Conservation (phyloP, 2,888 invertebrate genomes). For the Lordiphosa andalusiaca region DNA sequence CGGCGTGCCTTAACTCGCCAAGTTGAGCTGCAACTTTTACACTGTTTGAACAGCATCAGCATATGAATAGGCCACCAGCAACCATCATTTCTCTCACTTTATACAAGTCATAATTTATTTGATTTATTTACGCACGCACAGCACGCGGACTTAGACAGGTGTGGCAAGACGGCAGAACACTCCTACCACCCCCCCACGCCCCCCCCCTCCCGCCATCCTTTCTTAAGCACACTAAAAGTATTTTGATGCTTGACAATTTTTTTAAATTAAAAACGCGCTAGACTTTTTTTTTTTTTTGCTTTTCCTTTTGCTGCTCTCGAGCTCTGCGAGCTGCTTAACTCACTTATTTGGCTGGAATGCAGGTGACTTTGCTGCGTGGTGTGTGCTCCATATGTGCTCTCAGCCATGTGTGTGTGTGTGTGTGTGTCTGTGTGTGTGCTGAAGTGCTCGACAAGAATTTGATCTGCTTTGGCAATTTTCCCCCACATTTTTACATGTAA, state of each 20-base stretch:
- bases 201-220: too few species aligned
- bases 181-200: too few species aligned
- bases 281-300: conserved; percentile 1
- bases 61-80: conserved; percentile 54
- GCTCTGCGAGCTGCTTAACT: conserved; percentile 40
- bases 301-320: conserved; percentile 7
- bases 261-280: conserved; percentile 58
- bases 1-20: conserved; percentile 15
- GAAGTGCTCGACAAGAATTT: conserved; percentile 1
- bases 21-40: conserved; percentile 13
- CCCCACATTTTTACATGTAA: conserved; percentile 5
- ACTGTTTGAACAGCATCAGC: conserved; percentile 28
- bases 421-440: neutral
- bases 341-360: conserved; percentile 17
- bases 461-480: conserved; percentile 8
- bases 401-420: conserved; percentile 9
- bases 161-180: conserved; percentile 1
- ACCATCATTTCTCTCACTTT: conserved; percentile 59
- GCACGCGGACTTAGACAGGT: conserved; percentile 47
- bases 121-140: conserved; percentile 70
- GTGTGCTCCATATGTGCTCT: conserved; percentile 28
- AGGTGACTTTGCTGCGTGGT: conserved; percentile 10
- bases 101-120: conserved; percentile 65
- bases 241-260: conserved; percentile 75
- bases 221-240: conserved; percentile 56